A percentile compares a stretch with the other conserved stretches of the same genome.
phyloP scores from a whole-genome alignment of 2,888 invertebrate species.

The Spilosoma lubricipeda region DNA sequence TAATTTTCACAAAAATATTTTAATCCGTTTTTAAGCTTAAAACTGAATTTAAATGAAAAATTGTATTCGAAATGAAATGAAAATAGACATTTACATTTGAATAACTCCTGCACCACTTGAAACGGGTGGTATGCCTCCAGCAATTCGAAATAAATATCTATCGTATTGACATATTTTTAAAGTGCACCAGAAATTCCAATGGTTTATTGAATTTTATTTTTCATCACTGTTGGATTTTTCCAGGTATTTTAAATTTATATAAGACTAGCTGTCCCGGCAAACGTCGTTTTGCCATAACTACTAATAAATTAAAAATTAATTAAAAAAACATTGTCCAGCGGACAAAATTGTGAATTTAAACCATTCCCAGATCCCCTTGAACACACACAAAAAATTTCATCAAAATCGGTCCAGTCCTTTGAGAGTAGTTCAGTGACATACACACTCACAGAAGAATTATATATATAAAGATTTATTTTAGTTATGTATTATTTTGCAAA shows the following conservation, averaged over 20 bases:
- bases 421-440: no score
- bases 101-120: conserved; percentile 28
- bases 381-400: no score
- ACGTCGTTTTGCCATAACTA: no score
- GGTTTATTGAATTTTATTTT: conserved; percentile 22
- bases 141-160: conserved; percentile 46
- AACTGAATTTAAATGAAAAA: neutral
- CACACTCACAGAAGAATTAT: no score
- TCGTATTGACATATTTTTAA: conserved; percentile 47
- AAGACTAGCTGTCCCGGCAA: no score
- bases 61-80: neutral
- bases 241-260: neutral
- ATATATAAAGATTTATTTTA: neutral
- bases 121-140: conserved; percentile 22
- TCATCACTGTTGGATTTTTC: neutral
- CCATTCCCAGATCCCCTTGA: no score
- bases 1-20: neutral
- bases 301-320: no score
- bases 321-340: no score
- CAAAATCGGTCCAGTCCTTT: no score
- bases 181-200: conserved; percentile 29
- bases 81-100: neutral
- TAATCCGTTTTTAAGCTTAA: neutral
- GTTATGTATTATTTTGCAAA: neutral
- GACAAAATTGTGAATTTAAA: no score